phyloP scores from a whole-genome alignment of 2,113 vertebrate species.

The Sorex fumeus region DNA sequence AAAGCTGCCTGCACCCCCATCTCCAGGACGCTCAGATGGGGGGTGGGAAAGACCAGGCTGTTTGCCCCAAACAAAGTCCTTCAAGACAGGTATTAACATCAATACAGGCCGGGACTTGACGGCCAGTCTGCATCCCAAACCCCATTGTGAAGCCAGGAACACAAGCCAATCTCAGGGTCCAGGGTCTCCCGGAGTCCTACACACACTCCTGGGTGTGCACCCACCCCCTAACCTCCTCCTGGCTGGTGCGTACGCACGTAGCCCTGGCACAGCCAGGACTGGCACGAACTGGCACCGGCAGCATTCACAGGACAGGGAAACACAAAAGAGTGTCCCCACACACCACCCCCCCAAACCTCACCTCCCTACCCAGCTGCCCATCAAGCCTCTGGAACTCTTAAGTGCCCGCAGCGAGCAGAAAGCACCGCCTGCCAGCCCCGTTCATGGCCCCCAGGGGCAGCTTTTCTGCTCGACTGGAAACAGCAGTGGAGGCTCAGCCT shows the following conservation, averaged over 20 bases:
- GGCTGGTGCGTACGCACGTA: neutral
- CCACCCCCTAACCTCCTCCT: neutral
- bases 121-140: fast-evolving
- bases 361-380: neutral
- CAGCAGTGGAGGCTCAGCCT: neutral
- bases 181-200: neutral
- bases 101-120: fast-evolving
- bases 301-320: neutral
- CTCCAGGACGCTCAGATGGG: too few species aligned
- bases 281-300: too few species aligned
- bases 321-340: neutral
- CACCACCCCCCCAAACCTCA: neutral
- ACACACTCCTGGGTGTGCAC: neutral
- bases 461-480: neutral
- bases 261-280: neutral
- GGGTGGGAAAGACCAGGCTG: too few species aligned
- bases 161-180: too few species aligned
- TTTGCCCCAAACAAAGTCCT: neutral
- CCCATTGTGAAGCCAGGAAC: neutral
- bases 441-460: neutral
- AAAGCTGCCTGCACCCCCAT: neutral
- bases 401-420: neutral
- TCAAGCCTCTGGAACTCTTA: neutral
- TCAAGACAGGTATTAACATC: fast-evolving
- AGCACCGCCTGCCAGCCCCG: neutral